phyloP scores from a whole-genome alignment of 2,113 vertebrate species.

The Bolborhynchus lineola region DNA sequence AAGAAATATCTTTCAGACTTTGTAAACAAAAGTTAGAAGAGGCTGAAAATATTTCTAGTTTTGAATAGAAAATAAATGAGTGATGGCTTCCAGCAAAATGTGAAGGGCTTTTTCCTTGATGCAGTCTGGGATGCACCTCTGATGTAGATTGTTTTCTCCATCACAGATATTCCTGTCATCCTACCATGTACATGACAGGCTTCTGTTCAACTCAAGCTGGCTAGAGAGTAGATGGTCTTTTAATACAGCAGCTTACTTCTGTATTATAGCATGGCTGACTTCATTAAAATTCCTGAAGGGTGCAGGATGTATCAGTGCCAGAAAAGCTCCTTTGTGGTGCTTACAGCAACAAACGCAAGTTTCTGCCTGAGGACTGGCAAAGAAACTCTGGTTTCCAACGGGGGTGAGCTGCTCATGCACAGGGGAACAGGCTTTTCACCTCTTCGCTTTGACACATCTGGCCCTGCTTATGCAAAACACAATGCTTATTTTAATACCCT shows the following conservation, averaged over 20 bases:
- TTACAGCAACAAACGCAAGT: neutral
- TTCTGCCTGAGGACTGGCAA: neutral
- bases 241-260: neutral
- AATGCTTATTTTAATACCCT: neutral
- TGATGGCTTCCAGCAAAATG: neutral
- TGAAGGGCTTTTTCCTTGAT: neutral
- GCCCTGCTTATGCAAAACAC: neutral
- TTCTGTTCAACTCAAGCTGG: neutral
- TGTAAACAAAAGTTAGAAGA: neutral
- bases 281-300: conserved; percentile 48
- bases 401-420: neutral
- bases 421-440: neutral
- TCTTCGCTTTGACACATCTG: neutral
- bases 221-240: neutral
- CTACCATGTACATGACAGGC: neutral
- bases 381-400: neutral
- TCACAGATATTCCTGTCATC: neutral
- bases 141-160: neutral
- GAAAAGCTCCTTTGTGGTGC: neutral
- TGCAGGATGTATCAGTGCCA: neutral
- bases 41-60: neutral
- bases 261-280: neutral
- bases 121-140: neutral
- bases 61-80: neutral
- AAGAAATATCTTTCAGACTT: neutral